Evolutionary conservation across 2,888 invertebrate species (phyloP).

Genomic region (Philereme transversata): DNA sequence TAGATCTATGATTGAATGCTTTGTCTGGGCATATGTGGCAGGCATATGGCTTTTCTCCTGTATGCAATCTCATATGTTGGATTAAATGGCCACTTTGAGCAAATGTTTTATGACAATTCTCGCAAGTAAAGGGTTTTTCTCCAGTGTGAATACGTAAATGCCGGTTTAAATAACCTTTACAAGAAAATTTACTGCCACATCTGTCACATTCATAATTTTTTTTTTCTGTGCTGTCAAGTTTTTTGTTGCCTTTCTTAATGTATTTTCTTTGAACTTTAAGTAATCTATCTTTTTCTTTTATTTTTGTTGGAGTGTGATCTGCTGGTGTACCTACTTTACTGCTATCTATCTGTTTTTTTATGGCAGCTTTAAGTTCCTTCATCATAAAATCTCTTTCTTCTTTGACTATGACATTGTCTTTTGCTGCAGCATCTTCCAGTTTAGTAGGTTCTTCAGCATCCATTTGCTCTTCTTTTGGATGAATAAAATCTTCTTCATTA

Average conservation of each 20-base stretch:
- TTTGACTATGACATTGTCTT: neutral
- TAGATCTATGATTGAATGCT: conserved; percentile 1
- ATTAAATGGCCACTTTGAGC: conserved; percentile 18
- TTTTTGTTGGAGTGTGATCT: neutral
- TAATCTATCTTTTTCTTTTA: conserved; percentile 2
- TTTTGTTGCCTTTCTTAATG: neutral
- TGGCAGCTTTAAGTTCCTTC: neutral
- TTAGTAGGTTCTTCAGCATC: neutral
- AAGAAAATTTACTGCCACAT: conserved; percentile 10
- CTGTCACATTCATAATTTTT: conserved; percentile 8
- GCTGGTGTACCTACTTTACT: neutral
- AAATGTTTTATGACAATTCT: conserved; percentile 16
- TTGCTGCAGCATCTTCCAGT: neutral
- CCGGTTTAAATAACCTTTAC: conserved; percentile 10
- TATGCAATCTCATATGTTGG: conserved; percentile 23
- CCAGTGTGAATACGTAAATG: conserved; percentile 24
- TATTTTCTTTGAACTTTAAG: conserved; percentile 3
- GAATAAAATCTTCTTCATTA: conserved; percentile 3
- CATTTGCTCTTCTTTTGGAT: conserved; percentile 10
- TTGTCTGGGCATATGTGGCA: conserved; percentile 19
- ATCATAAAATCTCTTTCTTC: neutral
- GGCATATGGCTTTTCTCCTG: conserved; percentile 19
- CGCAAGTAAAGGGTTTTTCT: conserved; percentile 19
- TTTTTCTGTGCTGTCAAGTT: neutral
- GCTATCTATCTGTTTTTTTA: conserved; percentile 1